These are phyloP conservation scores for Lithophane socia DNA, from an alignment of 2,888 invertebrate genomes.

Conservation along the genomic window DNA sequence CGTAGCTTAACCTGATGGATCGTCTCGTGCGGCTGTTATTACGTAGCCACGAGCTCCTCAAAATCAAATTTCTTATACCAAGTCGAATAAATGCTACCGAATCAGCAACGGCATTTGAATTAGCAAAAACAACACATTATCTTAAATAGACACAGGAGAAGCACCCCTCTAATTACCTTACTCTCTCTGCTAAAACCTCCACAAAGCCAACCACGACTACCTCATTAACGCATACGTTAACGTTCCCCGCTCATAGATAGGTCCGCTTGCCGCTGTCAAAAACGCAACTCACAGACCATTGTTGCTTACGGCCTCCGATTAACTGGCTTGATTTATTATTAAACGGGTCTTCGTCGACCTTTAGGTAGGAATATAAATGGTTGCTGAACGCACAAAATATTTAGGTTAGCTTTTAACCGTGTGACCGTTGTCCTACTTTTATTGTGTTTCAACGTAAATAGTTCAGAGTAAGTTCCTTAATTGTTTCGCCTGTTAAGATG, in stretches of 20 bases:
- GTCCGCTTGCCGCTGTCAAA: slow-evolving; percentile 45
- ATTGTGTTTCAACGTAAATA: slow-evolving; percentile 34
- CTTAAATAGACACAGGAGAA: slow-evolving; percentile 41
- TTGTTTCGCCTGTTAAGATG: slow-evolving; percentile 46
- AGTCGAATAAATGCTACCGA: neutral
- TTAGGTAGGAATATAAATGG: slow-evolving; percentile 60
- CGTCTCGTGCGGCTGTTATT: no score
- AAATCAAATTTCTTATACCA: neutral
- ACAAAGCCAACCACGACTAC: slow-evolving; percentile 45
- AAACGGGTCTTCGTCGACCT: slow-evolving; percentile 77
- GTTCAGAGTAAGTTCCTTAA: slow-evolving; percentile 47
- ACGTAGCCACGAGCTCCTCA: no score
- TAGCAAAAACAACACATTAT: slow-evolving; percentile 17
- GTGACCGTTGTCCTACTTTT: slow-evolving; percentile 48
- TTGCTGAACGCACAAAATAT: slow-evolving; percentile 77
- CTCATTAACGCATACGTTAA: slow-evolving; percentile 60
- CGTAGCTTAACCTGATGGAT: no score
- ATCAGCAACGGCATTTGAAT: slow-evolving; percentile 13
- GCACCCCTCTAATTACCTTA: slow-evolving; percentile 43
- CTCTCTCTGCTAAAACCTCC: slow-evolving; percentile 28
- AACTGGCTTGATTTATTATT: slow-evolving; percentile 81
- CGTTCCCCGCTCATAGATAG: slow-evolving; percentile 56
- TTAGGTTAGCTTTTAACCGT: slow-evolving; percentile 70
- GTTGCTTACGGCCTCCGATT: slow-evolving; percentile 71
- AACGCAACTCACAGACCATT: slow-evolving; percentile 66